These are phyloP conservation scores for Lipotes vexillifer DNA, from an alignment of 2,113 vertebrate genomes.

Conservation along the genomic window DNA sequence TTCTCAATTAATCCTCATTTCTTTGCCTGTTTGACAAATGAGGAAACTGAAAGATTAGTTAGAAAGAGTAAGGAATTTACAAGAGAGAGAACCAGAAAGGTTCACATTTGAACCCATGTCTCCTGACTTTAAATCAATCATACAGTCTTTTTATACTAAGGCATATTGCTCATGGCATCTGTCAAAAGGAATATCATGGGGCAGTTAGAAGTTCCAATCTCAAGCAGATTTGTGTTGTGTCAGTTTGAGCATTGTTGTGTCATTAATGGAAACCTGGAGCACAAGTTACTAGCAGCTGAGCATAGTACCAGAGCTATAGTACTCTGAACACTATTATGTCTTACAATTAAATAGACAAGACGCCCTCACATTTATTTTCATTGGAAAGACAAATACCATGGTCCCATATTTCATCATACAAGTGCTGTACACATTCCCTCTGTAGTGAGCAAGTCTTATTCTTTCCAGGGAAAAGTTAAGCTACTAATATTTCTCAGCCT, in stretches of 20 bases:
- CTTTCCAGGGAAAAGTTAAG: not conserved
- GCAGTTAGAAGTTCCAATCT: not conserved
- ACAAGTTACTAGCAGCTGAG: not conserved
- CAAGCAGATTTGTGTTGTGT: not conserved
- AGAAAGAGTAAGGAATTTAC: not conserved
- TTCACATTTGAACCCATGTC: not conserved
- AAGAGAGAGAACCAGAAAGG: not conserved
- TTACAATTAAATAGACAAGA: not conserved
- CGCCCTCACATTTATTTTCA: not conserved
- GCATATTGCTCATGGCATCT: not conserved
- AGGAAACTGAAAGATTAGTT: not conserved
- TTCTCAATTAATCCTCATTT: not conserved
- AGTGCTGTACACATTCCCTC: not conserved
- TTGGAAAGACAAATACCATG: not conserved
- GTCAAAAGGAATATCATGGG: not conserved
- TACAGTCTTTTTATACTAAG: not conserved
- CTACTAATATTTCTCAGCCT: not conserved
- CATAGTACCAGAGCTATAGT: not conserved
- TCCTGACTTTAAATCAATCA: not conserved
- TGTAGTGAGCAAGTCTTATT: not conserved
- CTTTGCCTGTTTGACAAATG: not conserved
- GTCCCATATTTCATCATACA: not conserved
- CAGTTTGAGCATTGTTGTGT: not conserved
- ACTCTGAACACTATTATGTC: not conserved
- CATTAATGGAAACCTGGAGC: not conserved